These are phyloP conservation scores for Cydia amplana DNA, from an alignment of 1,140 invertebrate genomes.

Conservation along the genomic window DNA sequence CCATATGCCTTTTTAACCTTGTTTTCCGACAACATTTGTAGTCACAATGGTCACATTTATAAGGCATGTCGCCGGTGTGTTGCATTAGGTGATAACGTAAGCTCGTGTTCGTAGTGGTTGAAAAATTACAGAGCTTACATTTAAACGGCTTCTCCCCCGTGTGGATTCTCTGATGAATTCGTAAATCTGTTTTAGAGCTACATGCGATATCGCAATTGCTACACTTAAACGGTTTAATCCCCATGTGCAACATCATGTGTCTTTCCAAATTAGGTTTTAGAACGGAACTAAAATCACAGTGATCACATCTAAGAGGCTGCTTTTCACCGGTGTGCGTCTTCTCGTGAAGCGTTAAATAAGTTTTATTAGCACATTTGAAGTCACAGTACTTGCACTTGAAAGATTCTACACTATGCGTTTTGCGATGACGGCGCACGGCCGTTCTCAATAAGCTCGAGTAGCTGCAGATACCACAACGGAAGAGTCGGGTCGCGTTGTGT, in stretches of 20 bases:
- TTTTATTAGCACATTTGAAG: neutral
- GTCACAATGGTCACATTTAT: neutral
- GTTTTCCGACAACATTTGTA: neutral
- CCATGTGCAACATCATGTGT: neutral
- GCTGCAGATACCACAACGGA: conserved; percentile 1
- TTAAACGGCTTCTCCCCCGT: neutral
- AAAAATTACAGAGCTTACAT: conserved; percentile 2
- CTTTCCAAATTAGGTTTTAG: neutral
- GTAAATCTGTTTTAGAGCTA: neutral
- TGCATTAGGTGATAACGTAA: neutral
- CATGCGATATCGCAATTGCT: neutral
- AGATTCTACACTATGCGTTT: neutral
- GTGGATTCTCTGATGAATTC: conserved; percentile 3
- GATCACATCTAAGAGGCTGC: neutral
- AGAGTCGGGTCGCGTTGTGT: neutral
- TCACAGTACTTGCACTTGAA: neutral
- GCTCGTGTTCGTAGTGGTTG: neutral
- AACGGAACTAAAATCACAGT: neutral
- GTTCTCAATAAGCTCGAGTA: neutral
- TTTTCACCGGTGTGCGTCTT: neutral
- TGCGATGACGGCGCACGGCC: neutral
- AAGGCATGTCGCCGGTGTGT: neutral
- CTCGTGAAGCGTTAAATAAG: neutral
- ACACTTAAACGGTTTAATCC: neutral
- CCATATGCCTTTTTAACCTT: neutral